phyloP scores from a whole-genome alignment of 1,140 invertebrate genomes.

The Uloborus diversus region DNA sequence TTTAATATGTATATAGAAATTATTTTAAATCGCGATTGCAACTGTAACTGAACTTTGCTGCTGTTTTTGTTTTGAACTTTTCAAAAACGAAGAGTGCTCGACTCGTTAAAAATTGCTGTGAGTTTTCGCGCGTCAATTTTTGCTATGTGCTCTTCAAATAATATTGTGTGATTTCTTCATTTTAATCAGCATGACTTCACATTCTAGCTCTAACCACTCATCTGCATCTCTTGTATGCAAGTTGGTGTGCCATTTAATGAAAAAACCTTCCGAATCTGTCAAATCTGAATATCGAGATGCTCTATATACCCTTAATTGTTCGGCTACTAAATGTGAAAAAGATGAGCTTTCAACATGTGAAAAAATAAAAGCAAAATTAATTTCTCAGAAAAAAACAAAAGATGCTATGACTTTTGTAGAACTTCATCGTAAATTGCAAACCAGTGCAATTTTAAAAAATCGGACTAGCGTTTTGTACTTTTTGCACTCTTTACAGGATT shows the following conservation, averaged over 20 bases:
- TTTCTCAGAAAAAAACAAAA: slow-evolving; percentile 18
- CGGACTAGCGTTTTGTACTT: slow-evolving; percentile 16
- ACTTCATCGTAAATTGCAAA: slow-evolving; percentile 44
- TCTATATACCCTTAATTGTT: slow-evolving; percentile 14
- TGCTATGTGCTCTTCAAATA: no score
- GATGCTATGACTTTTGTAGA: slow-evolving; percentile 50
- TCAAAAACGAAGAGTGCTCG: background rate
- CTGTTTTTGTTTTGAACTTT: background rate
- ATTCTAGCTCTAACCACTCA: background rate
- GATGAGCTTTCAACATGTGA: slow-evolving; percentile 45
- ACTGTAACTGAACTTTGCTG: no score
- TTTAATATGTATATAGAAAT: no score
- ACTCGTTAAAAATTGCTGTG: no score
- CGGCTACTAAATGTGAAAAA: slow-evolving; percentile 4
- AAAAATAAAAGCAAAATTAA: slow-evolving; percentile 50
- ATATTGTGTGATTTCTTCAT: no score
- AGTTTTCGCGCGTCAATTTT: no score
- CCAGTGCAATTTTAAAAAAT: slow-evolving; percentile 29
- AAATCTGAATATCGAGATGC: slow-evolving; percentile 16
- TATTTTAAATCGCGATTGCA: no score
- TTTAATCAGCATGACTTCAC: slow-evolving; percentile 33
- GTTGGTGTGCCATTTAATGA: slow-evolving; percentile 23
- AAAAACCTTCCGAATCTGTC: slow-evolving; percentile 15
- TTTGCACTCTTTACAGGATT: slow-evolving; percentile 18
- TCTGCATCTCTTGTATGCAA: slow-evolving; percentile 20